Evolutionary conservation across 2,888 invertebrate species (phyloP), one percentile per base, ranked within the genome.

Genomic region (Nemoura dubitans): DNA sequence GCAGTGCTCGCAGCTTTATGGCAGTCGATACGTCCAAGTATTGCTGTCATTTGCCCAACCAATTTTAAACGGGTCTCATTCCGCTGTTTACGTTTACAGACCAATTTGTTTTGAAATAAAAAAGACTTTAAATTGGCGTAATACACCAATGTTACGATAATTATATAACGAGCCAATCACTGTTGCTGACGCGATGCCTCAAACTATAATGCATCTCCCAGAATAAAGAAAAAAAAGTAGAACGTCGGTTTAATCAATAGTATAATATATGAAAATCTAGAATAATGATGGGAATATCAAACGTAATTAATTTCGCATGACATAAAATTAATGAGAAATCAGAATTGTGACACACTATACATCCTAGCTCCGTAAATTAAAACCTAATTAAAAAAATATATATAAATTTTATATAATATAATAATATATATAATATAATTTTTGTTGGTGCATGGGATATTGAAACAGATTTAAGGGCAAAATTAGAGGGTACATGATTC

Each of bases 301-400:
- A 59, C 59, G 59, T 59, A 59, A 59, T 59, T 59, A 59, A 59
- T 59, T 59, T 59, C 59, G 59, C 59, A 59, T 59, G 59, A 21
- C 59, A 59, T 3, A 59, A 3, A 59, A n/a, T n/a, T n/a, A 59
- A 59, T 59, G 6, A 59, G 59, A 59, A 59, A 59, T 59, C 59
- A 59, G 59, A 59, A 59, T 16, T 14, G 59, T 21, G 59, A 59
- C 59, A 59, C 3, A 1, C 59, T 59, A n/a, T n/a, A 2, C 59
- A 59, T 7, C 59, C 59, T 16, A 14, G 14, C 59, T 10, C 3
- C 59, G 59, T 21, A 7, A 59, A 59, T 59, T 59, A 59, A 59
- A 59, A 59, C 21, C 6, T 14, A 59, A 59, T 59, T 59, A 59
- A 59, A 59, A 59, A 59, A n/a, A n/a, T n/a, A n/a, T n/a, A n/a